Evolutionary conservation across 2,797 vertebrate genomes (phyloP), one percentile per base, ranked within the genome.

Genomic region (Alectoris magna): DNA sequence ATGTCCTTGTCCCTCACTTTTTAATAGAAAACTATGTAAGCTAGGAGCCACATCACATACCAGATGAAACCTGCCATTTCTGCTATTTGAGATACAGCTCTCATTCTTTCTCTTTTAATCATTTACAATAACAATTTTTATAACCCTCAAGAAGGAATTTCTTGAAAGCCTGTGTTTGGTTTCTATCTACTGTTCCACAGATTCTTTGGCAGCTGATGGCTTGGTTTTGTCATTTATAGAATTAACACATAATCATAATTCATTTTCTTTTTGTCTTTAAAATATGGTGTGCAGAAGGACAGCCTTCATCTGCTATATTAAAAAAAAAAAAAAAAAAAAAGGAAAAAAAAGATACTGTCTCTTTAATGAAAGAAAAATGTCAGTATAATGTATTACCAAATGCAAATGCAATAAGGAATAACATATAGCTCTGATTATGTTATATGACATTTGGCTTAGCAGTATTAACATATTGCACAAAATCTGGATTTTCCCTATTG

Each of bases 361-460:
- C 94, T 97, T 97, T 95, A 97, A 97, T 96, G 80, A 96, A 96
- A 96, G 74, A 93, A 96, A 96, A 95, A 84, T 73, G 1, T 95
- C 93, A 95, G 31, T 81, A 95, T 88, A 96, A 96, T 86, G 77
- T 95, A 91, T 96, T 96, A 91, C 88, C 68, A 29, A 95, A 96
- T 88, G 91, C 78, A 96, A 96, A 90, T 58, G 93, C 63, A 93
- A 24, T 94, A 95, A 88, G 64, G 64, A 96, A 78, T 91, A 96
- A 96, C 89, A 96, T 82, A 91, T 88, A 97, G 59, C 69, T 97
- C 92, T 92, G 81, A 29, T 96, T 94, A 85, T 78, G 90, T 92
- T 93, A 70, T 84, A 79, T 95, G 96, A 96, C 95, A 96, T 97
- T 97, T 97, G 96, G 82, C 76, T 97, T 96, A 95, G 94, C 91